These are phyloP conservation scores for Phalacrocorax pelagicus DNA, from an alignment of 2,113 vertebrate species.

Conservation along the genomic window DNA sequence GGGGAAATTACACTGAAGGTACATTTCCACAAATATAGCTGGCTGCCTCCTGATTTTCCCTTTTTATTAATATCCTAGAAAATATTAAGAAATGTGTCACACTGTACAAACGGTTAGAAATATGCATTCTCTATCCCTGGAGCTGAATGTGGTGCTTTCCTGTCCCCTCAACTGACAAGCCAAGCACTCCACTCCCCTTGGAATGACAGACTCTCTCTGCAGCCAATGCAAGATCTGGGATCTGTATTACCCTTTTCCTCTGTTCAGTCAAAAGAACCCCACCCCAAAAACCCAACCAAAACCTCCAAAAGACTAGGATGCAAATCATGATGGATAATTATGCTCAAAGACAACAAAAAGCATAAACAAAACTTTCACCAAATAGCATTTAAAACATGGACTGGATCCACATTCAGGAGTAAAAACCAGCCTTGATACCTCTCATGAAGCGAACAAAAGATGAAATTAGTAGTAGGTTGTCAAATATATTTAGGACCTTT, in stretches of 20 bases:
- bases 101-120: neutral
- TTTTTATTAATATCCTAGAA: neutral
- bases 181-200: neutral
- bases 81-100: neutral
- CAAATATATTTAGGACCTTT: neutral
- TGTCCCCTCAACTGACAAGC: neutral
- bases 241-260: neutral
- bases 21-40: conserved; percentile 18
- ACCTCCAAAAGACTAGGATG: neutral
- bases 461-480: neutral
- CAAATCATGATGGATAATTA: neutral
- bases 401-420: neutral
- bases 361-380: neutral
- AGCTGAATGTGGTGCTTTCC: neutral
- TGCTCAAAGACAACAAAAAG: neutral
- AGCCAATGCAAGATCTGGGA: neutral
- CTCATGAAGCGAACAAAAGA: neutral
- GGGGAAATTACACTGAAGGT: neutral
- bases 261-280: neutral
- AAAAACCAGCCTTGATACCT: neutral
- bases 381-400: neutral
- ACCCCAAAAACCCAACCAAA: fast-evolving
- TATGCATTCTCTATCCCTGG: neutral
- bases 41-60: neutral
- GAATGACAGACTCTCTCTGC: neutral